Percentiles rank a stretch among this genome's conserved stretches.
Evolutionary conservation across 2,797 vertebrate species (phyloP).

Genomic region (Lepus oiostolus): DNA sequence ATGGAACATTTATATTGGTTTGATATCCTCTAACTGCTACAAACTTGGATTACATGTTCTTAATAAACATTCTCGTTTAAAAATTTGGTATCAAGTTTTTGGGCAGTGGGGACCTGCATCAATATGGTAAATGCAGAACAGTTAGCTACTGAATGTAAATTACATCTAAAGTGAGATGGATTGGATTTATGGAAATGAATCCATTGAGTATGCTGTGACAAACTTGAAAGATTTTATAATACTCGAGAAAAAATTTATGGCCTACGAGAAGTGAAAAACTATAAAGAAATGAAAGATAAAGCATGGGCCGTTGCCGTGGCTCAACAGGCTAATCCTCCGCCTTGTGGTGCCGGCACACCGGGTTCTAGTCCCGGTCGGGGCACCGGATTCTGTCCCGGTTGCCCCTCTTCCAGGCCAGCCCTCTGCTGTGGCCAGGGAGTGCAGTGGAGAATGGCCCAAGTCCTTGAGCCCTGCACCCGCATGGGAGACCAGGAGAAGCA

Average conservation of each 20-base stretch:
- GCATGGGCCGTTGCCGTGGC: no score
- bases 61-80: conserved; percentile 11
- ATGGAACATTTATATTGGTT: conserved; percentile 4
- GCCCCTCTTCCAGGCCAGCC: no score
- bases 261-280: neutral
- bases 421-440: fast-evolving
- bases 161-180: neutral
- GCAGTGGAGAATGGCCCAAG: no score
- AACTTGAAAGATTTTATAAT: conserved; percentile 15
- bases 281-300: conserved; percentile 21
- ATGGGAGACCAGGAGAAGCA: no score
- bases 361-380: no score
- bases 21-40: neutral
- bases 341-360: neutral
- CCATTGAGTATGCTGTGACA: conserved; percentile 16
- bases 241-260: neutral
- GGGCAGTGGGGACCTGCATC: neutral
- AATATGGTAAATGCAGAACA: conserved; percentile 22
- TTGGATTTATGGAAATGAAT: neutral
- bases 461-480: no score
- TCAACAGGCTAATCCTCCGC: no score
- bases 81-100: neutral
- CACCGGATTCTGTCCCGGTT: no score
- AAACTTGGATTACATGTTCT: neutral
- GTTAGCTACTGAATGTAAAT: neutral